Base-by-base conservation (phyloP, 2,888 invertebrate genomes). In the Dichetophora obliterata region DNA sequence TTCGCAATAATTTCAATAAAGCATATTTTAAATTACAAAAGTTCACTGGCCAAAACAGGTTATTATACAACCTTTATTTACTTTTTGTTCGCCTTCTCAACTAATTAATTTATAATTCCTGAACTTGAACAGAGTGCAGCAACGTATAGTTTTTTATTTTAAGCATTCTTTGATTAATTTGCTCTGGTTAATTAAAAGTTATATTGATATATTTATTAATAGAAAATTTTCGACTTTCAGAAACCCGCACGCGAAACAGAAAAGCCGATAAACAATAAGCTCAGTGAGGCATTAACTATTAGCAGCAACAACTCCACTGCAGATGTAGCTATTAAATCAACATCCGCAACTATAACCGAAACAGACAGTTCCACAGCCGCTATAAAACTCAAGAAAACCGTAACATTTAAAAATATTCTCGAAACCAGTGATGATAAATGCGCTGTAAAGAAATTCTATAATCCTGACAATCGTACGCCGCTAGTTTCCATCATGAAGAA, bases 401-500 rank as follows among this genome's bases (percentile, higher is more conserved):
- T 92, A 27, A 92, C 92, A 73, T 92, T 92, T 88, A 92, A 92
- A 80, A 92, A 91, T 82, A 91, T 92, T 77, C 85, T 88, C 50
- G 92, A 92, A 85, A 92, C 92, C 80, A 92, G 92, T 86, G 92
- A 92, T 87, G 92, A 92, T 84, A 90, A 91, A 82, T 90, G 91
- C 80, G 91, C 91, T 48, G 87, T 92, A 6, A 92, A 91, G 85
- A 91, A 91, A 83, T 90, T 92, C 80, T 90, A 90, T 68, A 92
- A 92, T 88, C 91, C 92, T 77, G 91, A 91, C 86, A 91, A 91
- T 81, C 91, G 91, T 85, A 91, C 91, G 73, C 92, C 92, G 61
- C 89, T 92, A 75, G 90, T 92, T 74, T 91, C 92, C 71, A 92
- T 92, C 73, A 92, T 92, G 82, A 92, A 92, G 87, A 92, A 92